Evolutionary conservation across 2,797 vertebrate species (phyloP).

Genomic region (Sebastiscus tertius): DNA sequence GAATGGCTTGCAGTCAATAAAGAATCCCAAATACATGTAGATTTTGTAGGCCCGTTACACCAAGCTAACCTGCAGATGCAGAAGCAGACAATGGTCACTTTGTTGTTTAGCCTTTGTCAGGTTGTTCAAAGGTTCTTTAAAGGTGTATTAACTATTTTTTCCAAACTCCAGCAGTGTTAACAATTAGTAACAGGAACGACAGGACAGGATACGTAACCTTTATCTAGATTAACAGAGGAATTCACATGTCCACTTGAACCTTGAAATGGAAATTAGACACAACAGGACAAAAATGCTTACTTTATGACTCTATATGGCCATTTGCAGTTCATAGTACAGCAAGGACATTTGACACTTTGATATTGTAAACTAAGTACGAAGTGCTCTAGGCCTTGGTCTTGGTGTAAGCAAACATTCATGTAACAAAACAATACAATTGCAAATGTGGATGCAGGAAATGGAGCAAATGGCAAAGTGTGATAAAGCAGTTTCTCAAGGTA

Average conservation of each 20-base stretch:
- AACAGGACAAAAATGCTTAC: neutral
- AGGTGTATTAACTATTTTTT: neutral
- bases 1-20: neutral
- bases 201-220: neutral
- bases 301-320: neutral
- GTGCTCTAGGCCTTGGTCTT: neutral
- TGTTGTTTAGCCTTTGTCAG: too few relatives aligned
- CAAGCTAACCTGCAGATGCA: neutral
- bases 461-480: neutral
- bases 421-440: neutral
- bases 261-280: slow-evolving; percentile 17
- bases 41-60: neutral
- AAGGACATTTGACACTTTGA: neutral
- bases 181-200: neutral
- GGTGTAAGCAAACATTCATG: neutral
- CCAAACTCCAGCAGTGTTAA: neutral
- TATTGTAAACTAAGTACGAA: neutral
- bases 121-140: neutral
- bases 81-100: neutral
- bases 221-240: neutral
- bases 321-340: neutral
- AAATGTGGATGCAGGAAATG: neutral
- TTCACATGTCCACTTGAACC: neutral
- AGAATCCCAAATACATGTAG: neutral
- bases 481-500: neutral